Evolutionary conservation across 2,113 vertebrate species (phyloP), one percentile per base, ranked within the genome.

Genomic region (Leptobrachium ailaonicum): DNA sequence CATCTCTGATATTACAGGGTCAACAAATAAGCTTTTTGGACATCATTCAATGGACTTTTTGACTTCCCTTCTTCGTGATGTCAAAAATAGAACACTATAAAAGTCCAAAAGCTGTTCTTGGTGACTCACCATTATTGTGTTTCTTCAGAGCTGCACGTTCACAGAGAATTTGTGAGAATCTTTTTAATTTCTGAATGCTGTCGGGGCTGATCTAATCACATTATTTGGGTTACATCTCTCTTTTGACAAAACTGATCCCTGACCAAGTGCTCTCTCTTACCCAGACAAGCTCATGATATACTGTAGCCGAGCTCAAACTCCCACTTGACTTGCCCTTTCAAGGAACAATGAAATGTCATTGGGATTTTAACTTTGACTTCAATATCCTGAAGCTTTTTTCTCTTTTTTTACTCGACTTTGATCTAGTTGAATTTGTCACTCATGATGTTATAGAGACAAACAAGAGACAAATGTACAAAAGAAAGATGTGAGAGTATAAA

Each of bases 341-440:
- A 58, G 63, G 41, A 79, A 73, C 60, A 79, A 79, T 66, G 40
- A 73, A 80, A 73, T 74, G 47, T 54, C 53, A 80, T 68, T 80
- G 58, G 63, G 20, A 10, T 63, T 73, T 74, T 47, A 50, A 66
- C 66, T 74, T 63, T 79, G 44, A 45, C 67, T 73, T 56, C 64
- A 68, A 66, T 67, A 80, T 73, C 56, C 13, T 11, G 56, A 60
- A 12, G 13, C 56, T 12, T 50, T 50, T 50, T 50, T 32, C 20
- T 32, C 20, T 32, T 50, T 50, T 50, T 50, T 50, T 50, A 4
- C 47, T 8, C 8, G 47, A 50, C 8, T 5, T 50, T 8, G 8
- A 8, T 50, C 4, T 50, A 8, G 4, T 8, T 50, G 47, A 50
- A 8, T 50, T 50, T 50, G 47, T 50, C 8, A 50, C 8, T 8